Evolutionary conservation across 2,888 invertebrate species (phyloP).

Genomic region (Drosophila rellima): DNA sequence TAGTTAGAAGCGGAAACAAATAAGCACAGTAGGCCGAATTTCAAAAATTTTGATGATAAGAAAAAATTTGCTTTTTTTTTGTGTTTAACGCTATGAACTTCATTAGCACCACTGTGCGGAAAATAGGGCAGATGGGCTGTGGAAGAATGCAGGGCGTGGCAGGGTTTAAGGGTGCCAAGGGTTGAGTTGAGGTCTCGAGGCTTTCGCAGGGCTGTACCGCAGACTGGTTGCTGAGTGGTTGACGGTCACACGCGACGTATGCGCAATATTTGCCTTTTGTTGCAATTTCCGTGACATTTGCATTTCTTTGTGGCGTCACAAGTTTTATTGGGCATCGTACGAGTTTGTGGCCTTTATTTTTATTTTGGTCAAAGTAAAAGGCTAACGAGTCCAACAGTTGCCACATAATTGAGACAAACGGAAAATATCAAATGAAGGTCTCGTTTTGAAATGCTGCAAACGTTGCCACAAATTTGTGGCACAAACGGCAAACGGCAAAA

Average conservation of each 20-base stretch:
- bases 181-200: conserved; percentile 3
- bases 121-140: neutral
- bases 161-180: conserved; percentile 1
- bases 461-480: conserved; percentile 5
- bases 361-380: neutral
- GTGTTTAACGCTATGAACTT: neutral
- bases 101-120: neutral
- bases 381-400: conserved; percentile 8
- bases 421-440: conserved; percentile 11
- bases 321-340: conserved; percentile 15
- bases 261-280: conserved; percentile 36
- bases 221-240: neutral
- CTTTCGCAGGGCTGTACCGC: neutral
- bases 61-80: too few relatives aligned
- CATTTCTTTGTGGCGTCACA: conserved; percentile 54
- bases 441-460: neutral
- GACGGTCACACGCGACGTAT: conserved; percentile 30
- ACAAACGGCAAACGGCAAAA: conserved; percentile 1
- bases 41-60: too few relatives aligned
- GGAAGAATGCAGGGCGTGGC: neutral
- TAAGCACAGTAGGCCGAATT: too few relatives aligned
- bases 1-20: too few relatives aligned
- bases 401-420: conserved; percentile 13
- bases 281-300: conserved; percentile 49
- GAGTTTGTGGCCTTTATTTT: neutral